phyloP scores from a whole-genome alignment of 2,888 invertebrate species.

The Apamea epomidion region DNA sequence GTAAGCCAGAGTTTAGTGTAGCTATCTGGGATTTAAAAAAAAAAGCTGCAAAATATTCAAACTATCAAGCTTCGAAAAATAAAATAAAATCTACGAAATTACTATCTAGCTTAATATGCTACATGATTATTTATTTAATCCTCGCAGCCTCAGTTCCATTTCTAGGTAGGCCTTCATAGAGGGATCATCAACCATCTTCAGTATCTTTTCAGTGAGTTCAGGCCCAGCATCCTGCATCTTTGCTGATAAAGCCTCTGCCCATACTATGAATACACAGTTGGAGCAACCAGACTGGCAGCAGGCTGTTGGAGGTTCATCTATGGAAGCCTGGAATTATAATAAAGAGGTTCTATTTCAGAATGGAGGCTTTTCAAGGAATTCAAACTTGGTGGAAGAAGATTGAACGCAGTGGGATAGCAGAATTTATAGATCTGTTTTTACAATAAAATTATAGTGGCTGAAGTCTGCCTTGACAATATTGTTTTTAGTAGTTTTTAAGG shows the following conservation, averaged over 20 bases:
- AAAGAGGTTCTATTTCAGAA: neutral
- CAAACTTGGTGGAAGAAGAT: neutral
- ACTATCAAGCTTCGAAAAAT: neutral
- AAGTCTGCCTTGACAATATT: neutral
- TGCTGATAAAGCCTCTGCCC: slow-evolving; percentile 94
- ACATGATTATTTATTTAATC: slow-evolving; percentile 72
- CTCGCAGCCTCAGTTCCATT: slow-evolving; percentile 92
- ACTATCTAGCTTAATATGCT: neutral
- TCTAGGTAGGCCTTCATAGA: slow-evolving; percentile 95
- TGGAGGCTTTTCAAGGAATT: neutral
- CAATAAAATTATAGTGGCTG: neutral
- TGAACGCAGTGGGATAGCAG: neutral
- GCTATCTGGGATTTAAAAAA: too few species aligned
- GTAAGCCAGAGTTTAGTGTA: neutral
- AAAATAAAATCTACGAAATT: neutral
- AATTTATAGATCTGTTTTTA: neutral
- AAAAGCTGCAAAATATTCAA: neutral
- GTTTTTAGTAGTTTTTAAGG: too few species aligned
- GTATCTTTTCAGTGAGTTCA: slow-evolving; percentile 92
- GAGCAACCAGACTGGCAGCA: slow-evolving; percentile 98
- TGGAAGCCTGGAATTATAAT: slow-evolving; percentile 78
- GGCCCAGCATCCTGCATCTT: slow-evolving; percentile 92
- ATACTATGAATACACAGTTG: slow-evolving; percentile 98
- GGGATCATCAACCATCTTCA: slow-evolving; percentile 94
- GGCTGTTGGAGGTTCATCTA: slow-evolving; percentile 94